phyloP scores from a whole-genome alignment of 1,140 invertebrate species.

The Papilio polytes region DNA sequence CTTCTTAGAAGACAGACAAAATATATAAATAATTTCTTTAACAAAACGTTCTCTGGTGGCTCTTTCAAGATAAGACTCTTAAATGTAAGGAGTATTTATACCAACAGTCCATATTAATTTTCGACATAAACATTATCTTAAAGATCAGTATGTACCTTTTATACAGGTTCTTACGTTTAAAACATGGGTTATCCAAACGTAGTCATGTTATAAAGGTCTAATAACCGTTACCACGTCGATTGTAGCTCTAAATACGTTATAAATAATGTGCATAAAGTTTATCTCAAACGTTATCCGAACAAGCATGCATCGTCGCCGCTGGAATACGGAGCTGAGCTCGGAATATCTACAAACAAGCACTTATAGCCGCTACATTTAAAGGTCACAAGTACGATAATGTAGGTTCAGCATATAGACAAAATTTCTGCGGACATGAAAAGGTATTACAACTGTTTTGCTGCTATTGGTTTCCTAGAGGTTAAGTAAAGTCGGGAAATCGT shows the following conservation, averaged over 20 bases:
- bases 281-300: conserved; percentile 1
- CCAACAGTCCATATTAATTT: too few species aligned
- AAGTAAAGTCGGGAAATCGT: background rate
- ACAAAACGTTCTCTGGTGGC: too few species aligned
- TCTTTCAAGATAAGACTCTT: too few species aligned
- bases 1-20: too few species aligned
- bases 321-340: background rate
- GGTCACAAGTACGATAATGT: conserved; percentile 29
- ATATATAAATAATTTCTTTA: too few species aligned
- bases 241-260: background rate
- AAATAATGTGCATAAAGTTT: conserved; percentile 6
- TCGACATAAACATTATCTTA: too few species aligned
- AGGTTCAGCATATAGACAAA: background rate
- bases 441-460: background rate
- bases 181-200: background rate
- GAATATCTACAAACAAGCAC: conserved; percentile 10
- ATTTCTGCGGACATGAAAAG: background rate
- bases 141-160: too few species aligned
- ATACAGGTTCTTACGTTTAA: background rate
- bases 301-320: background rate
- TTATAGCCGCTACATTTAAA: conserved; percentile 32
- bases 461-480: background rate
- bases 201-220: background rate
- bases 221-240: background rate
- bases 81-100: too few species aligned